Evolutionary conservation across 2,797 vertebrate species (phyloP), one percentile per base, ranked within the genome.

Genomic region (Pachyuromys duprasi): DNA sequence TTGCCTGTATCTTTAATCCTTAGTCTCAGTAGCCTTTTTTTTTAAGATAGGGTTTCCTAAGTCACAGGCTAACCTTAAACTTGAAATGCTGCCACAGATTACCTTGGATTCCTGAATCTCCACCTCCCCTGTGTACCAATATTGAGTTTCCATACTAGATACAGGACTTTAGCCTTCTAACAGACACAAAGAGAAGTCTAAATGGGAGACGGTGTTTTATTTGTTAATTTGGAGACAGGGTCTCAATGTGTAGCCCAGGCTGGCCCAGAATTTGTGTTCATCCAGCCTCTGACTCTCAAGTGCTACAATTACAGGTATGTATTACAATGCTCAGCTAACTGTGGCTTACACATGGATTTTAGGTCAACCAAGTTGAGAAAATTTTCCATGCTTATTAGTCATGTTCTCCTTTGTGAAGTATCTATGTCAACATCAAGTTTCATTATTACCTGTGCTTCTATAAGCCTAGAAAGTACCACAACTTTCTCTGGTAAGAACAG

Each of bases 281-380:
- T 53, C 31, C 15, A 69, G 31, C 42, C 31, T 84, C 18, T 69
- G 63, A 53, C 63, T 69, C 63, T 65, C 31, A 69, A 69, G 82
- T 53, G 18, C 63, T 86, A 65, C 31, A 14, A n/a, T 53, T 45
- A 86, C 18, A 84, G 18, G 9, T 83, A 45, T 65, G 18, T 62
- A 84, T 49, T 67, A 67, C 9, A 22, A 67, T n/a, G 82, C 6
- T 18, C 63, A 53, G 28, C 6, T 67, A 67, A 84, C 15, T n/a
- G 9, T 92, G 45, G 53, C 65, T 91, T 96, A 92, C 95, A 90
- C 93, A 55, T 93, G 12, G 14, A 92, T 82, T 75, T 96, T 78
- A 74, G 31, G 91, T 89, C 12, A 74, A 76, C 91, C 91, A 96
- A 75, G 63, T 74, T 92, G 63, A 95, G 8, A 93, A 92, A 95